Evolutionary conservation across 2,797 vertebrate genomes (phyloP), one percentile per base, ranked within the genome.

Genomic region (Anolis apletophallus): DNA sequence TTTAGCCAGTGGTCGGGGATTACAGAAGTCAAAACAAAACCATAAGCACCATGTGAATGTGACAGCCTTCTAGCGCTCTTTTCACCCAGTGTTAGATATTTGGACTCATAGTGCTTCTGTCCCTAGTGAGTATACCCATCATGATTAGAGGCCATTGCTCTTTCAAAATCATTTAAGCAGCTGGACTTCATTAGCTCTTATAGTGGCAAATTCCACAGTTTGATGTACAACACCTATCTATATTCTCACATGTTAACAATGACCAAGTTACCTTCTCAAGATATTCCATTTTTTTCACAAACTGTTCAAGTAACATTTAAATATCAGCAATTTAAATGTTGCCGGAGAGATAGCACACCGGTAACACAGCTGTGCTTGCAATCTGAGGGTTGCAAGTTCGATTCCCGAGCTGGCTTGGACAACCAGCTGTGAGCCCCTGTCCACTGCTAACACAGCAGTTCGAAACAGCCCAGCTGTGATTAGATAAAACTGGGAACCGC

Each of bases 271-370:
- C 26, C 34, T 85, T 85, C 77, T 21, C n/a, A 72, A 8, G 34
- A 61, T n/a, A 50, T 26, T 85, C 72, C 59, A 68, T 40, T 17
- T 59, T 19, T 79, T 68, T n/a, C 40, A 50, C 46, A 80, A 85
- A 73, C 52, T 59, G 54, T 80, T 46, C 34, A 34, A 50, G 76
- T 59, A 74, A 83, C 74, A 61, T 64, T 74, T 83, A 83, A 74
- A 71, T 29, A 21, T 26, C 26, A 74, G 36, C 72, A 72, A 72
- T 80, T 85, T 3, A 14, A n/a, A n/a, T n/a, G n/a, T n/a, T n/a
- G n/a, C n/a, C n/a, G n/a, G n/a, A n/a, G n/a, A n/a, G n/a, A n/a
- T n/a, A n/a, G n/a, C n/a, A n/a, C n/a, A n/a, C n/a, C n/a, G n/a
- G n/a, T n/a, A n/a, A n/a, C n/a, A n/a, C n/a, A n/a, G n/a, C n/a